Percentiles rank a stretch among this genome's conserved stretches.
phyloP scores from a whole-genome alignment of 2,113 vertebrate species.

The Myiozetetes cayanensis region DNA sequence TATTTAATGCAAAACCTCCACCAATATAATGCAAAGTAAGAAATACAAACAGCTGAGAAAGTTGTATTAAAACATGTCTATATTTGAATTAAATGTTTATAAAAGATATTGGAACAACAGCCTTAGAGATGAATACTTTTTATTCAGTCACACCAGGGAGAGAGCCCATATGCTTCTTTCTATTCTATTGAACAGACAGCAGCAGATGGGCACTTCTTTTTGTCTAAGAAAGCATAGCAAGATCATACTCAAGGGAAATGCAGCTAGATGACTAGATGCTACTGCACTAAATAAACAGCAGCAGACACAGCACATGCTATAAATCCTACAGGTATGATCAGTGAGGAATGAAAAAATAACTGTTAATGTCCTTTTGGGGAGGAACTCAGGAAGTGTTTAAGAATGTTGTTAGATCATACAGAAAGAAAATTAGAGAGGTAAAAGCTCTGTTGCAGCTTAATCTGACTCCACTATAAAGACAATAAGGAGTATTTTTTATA shows the following conservation, averaged over 20 bases:
- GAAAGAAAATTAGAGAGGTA: not conserved
- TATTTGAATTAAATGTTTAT: not conserved
- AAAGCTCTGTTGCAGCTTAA: not conserved
- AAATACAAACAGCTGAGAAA: not conserved
- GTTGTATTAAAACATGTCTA: not conserved
- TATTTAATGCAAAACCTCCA: not conserved
- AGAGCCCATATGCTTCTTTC: not conserved
- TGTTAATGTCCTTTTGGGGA: not conserved
- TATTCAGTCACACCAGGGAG: not conserved
- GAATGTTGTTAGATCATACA: not conserved
- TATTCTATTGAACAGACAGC: not conserved
- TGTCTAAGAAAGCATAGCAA: not conserved
- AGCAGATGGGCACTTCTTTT: not conserved
- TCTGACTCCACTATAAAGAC: not conserved
- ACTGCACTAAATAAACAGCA: not conserved
- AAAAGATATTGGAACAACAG: not conserved
- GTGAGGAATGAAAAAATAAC: not conserved
- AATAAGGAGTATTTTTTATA: not conserved
- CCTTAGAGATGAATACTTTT: not conserved
- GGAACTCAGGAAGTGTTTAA: not conserved
- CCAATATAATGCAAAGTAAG: not conserved
- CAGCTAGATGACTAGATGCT: not conserved
- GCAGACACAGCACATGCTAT: not conserved
- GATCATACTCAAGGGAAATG: not conserved
- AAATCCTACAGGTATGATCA: not conserved